Conservation (phyloP, 2,797 vertebrate species). For the Artibeus lituratus region DNA sequence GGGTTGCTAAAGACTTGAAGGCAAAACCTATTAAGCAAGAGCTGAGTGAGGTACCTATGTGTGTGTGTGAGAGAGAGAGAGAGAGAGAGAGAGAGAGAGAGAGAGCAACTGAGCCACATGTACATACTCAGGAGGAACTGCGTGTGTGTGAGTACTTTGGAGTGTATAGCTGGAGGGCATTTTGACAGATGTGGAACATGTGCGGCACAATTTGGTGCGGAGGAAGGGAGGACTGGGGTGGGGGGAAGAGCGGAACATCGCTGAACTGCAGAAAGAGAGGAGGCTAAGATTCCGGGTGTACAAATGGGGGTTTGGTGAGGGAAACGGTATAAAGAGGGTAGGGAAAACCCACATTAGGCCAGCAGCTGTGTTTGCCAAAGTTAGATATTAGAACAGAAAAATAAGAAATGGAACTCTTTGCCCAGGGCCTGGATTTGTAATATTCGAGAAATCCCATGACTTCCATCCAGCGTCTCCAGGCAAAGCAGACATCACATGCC, state of each 20-base stretch:
- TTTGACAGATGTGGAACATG: slow-evolving; percentile 57
- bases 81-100: not conserved
- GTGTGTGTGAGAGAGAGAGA: not conserved
- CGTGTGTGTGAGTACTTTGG: slow-evolving; percentile 16
- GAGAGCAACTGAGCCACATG: not conserved
- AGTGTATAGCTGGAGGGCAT: slow-evolving; percentile 12
- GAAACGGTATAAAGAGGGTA: not conserved
- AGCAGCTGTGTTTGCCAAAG: not conserved
- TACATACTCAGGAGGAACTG: not conserved
- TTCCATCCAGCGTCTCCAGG: not conserved
- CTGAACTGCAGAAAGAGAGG: not conserved
- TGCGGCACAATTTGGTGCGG: not conserved
- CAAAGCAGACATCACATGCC: not conserved
- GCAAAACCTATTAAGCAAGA: not conserved
- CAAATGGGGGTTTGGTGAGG: not conserved
- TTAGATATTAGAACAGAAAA: not conserved
- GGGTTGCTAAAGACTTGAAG: not conserved
- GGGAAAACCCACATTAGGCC: not conserved
- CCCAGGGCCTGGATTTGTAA: not conserved
- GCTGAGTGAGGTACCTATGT: not conserved
- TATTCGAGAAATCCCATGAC: not conserved
- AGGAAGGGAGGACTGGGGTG: not conserved
- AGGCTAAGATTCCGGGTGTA: not conserved
- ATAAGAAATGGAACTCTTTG: not conserved
- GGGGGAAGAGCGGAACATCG: not conserved